phyloP scores from a whole-genome alignment of 2,888 invertebrate genomes.

The Arge pagana region DNA sequence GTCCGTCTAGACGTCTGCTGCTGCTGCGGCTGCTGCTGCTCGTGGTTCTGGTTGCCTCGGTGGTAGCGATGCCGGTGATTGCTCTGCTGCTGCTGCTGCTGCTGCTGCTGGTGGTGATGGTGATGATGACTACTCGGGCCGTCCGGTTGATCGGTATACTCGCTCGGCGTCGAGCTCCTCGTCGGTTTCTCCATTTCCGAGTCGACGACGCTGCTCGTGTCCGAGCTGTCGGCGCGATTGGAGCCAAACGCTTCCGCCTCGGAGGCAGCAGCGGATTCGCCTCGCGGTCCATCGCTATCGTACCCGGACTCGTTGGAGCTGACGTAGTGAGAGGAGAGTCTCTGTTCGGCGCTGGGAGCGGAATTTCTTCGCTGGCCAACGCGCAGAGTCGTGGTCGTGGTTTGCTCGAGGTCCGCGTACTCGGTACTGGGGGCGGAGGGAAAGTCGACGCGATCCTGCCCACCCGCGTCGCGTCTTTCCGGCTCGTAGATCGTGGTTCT shows the following conservation, averaged over 20 bases:
- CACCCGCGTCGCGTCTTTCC: conserved; percentile 27
- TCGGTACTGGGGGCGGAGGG: conserved; percentile 33
- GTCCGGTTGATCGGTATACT: conserved; percentile 39
- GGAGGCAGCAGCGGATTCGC: conserved; percentile 45
- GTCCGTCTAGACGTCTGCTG: not conserved
- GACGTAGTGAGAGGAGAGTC: conserved; percentile 65
- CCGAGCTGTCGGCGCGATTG: conserved; percentile 49
- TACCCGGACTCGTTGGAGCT: conserved; percentile 85
- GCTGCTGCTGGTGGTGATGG: conserved; percentile 11
- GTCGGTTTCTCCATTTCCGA: conserved; percentile 63
- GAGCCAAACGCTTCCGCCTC: conserved; percentile 48
- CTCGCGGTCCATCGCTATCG: conserved; percentile 72
- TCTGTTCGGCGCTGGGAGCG: conserved; percentile 54
- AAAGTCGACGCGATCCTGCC: conserved; percentile 34
- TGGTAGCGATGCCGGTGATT: too few species aligned
- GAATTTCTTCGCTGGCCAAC: conserved; percentile 47
- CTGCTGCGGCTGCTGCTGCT: conserved; percentile 2
- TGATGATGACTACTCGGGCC: not conserved
- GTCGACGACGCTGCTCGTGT: conserved; percentile 52
- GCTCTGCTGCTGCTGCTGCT: conserved; percentile 28
- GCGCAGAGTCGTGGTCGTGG: conserved; percentile 39
- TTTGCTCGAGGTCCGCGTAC: conserved; percentile 36
- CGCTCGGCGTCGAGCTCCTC: conserved; percentile 53
- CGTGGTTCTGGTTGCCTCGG: conserved; percentile 20
- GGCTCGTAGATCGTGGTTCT: conserved; percentile 38